These are phyloP conservation scores for Piprites chloris DNA, from an alignment of 2,113 vertebrate species.

Conservation along the genomic window DNA sequence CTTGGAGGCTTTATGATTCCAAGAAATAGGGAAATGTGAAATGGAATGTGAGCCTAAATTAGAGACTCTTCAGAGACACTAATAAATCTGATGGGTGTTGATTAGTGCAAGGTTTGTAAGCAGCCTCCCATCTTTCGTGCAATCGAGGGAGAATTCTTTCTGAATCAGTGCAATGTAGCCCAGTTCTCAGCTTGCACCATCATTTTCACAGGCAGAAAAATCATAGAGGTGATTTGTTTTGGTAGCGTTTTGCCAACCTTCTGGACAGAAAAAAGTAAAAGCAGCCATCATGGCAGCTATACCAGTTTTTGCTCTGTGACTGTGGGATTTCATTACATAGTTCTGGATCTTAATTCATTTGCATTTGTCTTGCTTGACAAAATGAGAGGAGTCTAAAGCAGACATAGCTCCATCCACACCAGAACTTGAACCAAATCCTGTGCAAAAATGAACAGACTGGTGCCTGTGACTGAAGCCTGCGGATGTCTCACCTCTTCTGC, in stretches of 20 bases:
- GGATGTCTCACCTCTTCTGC: not conserved
- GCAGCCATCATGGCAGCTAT: not conserved
- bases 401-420: not conserved
- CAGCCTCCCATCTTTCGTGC: not conserved
- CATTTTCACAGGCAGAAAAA: not conserved
- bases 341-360: not conserved
- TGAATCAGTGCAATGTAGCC: not conserved
- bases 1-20: constrained; percentile 17
- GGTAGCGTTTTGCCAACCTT: not conserved
- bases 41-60: not conserved
- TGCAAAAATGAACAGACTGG: not conserved
- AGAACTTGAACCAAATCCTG: not conserved
- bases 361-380: not conserved
- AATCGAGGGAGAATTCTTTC: not conserved
- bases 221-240: not conserved
- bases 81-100: constrained; percentile 30
- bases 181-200: not conserved
- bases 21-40: not conserved
- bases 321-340: not conserved
- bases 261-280: not conserved
- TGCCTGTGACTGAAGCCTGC: not conserved
- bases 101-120: not conserved
- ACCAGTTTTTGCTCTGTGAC: not conserved
- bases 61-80: not conserved
- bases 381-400: not conserved